Conservation (phyloP, 1,140 invertebrate genomes). For the Trinorchestia longiramus region DNA sequence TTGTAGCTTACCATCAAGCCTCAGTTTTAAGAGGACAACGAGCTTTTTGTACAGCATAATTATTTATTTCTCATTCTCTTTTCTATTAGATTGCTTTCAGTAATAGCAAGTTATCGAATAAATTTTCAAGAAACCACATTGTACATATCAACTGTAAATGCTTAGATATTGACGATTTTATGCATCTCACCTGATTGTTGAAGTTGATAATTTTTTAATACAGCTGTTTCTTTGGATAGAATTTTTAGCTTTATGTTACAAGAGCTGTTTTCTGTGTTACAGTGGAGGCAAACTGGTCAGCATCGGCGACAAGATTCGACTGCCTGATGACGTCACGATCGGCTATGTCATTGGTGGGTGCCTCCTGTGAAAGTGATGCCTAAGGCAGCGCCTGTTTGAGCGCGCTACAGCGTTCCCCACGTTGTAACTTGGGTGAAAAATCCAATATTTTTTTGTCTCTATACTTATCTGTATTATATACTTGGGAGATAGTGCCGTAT, state of each 20-base stretch:
- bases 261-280: slow-evolving; percentile 70
- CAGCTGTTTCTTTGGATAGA: not conserved
- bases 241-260: not conserved
- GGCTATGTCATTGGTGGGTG: slow-evolving; percentile 93
- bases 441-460: too few species aligned
- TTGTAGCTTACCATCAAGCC: not conserved
- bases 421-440: too few species aligned
- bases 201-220: not conserved
- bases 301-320: slow-evolving; percentile 84
- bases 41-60: not conserved
- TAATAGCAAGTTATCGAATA: not conserved
- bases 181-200: not conserved
- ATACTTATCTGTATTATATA: too few species aligned
- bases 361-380: not conserved
- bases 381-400: not conserved
- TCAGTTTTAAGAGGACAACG: not conserved
- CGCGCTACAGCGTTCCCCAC: not conserved
- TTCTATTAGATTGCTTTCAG: not conserved
- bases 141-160: not conserved
- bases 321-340: slow-evolving; percentile 97
- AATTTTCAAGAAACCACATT: not conserved
- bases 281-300: slow-evolving; percentile 94
- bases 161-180: not conserved
- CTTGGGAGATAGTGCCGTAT: too few species aligned
- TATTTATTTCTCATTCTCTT: not conserved